Conservation (phyloP, 2,113 vertebrate species). For the Larimichthys polyactis region DNA sequence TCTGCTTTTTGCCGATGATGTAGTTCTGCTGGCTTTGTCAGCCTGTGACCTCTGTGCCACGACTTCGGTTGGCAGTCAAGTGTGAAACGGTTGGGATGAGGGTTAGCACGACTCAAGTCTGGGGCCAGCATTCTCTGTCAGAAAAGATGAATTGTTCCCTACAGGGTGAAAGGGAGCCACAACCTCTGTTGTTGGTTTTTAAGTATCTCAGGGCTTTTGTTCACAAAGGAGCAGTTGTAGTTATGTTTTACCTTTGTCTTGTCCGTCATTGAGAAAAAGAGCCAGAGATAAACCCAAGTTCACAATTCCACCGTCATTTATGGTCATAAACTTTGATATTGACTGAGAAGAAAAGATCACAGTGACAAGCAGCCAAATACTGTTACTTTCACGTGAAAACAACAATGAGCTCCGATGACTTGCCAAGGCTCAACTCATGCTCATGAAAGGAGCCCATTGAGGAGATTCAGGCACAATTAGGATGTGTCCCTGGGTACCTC, state of each 20-base stretch:
- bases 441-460: neutral
- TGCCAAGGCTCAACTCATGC: neutral
- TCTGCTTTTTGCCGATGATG: slow-evolving; percentile 36
- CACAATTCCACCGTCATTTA: neutral
- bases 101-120: slow-evolving; percentile 19
- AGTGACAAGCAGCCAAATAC: neutral
- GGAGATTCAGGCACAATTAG: neutral
- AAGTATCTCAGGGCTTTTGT: slow-evolving; percentile 11
- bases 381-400: too few relatives aligned
- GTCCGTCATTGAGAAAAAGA: neutral
- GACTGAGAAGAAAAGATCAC: neutral
- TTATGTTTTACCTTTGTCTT: neutral
- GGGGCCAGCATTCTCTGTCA: slow-evolving; percentile 38
- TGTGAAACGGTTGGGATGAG: slow-evolving; percentile 50
- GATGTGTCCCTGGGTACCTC: neutral
- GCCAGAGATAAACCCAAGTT: neutral
- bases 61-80: slow-evolving; percentile 45
- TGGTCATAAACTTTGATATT: neutral
- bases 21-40: slow-evolving; percentile 37
- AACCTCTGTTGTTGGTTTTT: slow-evolving; percentile 8
- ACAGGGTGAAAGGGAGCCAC: neutral
- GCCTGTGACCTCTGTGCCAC: slow-evolving; percentile 26
- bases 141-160: slow-evolving; percentile 49
- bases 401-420: neutral
- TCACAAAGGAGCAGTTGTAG: slow-evolving; percentile 6